Evolutionary conservation across 2,797 vertebrate genomes (phyloP), one percentile per base, ranked within the genome.

Genomic region (Eulemur mongoz): DNA sequence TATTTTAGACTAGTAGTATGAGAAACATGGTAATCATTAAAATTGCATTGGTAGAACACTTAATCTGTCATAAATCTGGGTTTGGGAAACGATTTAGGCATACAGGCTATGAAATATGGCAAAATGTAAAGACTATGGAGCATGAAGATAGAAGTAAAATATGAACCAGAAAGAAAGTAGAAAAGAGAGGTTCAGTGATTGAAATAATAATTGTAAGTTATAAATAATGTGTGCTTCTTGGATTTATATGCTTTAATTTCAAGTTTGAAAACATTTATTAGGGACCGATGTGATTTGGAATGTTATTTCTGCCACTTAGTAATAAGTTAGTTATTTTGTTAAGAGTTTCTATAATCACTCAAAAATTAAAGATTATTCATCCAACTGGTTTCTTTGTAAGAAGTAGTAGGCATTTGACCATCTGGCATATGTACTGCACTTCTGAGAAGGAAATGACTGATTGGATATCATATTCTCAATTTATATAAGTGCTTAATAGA

Each of bases 401-500:
- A 92, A 79, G 70, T 38, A 83, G 35, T 61, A 91, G n/a, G 48
- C 48, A 79, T 72, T 27, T 91, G 63, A 79, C 48, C 78, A 67
- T 52, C 12, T 88, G n/a, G 70, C 27, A 67, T 67, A 17, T 91
- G 25, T 59, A 91, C 0, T 61, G 15, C 23, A 73, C 40, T 67
- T 91, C n/a, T 84, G 57, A 67, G 88, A 91, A 78, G 52, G 54
- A 93, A 95, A 87, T 50, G 48, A 93, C 20, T 78, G 91, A 90
- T 81, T 9, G 75, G 57, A 50, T 43, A 89, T 40, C 67, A 73
- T 48, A 38, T 65, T 65, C 32, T 73, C 38, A 87, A 80, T 22
- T 54, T 89, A 83, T 32, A 1, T 63, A 85, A 94, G 23, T 73
- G 45, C 30, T 63, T 89, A 88, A 89, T 22, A 95, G 57, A 88